Evolutionary conservation across 1,140 invertebrate genomes (phyloP).

Genomic region (Mamestra configurata): DNA sequence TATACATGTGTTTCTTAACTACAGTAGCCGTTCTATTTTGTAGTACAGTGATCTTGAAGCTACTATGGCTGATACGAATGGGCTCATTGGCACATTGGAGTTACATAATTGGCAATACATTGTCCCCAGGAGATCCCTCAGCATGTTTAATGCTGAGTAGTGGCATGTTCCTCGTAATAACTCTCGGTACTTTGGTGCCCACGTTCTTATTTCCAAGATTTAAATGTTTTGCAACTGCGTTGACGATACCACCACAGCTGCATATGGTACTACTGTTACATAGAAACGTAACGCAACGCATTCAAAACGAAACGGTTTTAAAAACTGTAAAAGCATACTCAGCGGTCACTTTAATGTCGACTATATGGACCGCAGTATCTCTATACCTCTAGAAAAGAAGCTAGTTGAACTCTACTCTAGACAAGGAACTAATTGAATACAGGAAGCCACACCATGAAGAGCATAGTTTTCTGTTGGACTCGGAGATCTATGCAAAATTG

Average conservation of each 20-base stretch:
- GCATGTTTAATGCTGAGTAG: constrained; percentile 53
- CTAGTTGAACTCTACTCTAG: not conserved
- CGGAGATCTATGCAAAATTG: too few species aligned
- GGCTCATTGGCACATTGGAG: constrained; percentile 69
- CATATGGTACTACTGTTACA: constrained; percentile 65
- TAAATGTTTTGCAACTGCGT: constrained; percentile 59
- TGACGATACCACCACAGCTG: constrained; percentile 66
- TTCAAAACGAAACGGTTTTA: constrained; percentile 58
- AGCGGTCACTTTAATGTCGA: constrained; percentile 56
- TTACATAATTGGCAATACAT: constrained; percentile 59
- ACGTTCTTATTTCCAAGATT: constrained; percentile 60
- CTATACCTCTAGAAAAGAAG: too few species aligned
- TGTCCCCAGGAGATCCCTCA: constrained; percentile 56
- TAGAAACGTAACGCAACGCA: constrained; percentile 52
- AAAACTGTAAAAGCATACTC: constrained; percentile 57
- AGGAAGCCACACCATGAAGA: too few species aligned
- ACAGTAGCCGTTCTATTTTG: constrained; percentile 45
- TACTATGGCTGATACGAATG: constrained; percentile 64
- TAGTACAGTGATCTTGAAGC: constrained; percentile 55
- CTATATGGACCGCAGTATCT: constrained; percentile 57
- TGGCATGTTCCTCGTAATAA: constrained; percentile 58
- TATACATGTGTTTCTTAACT: constrained; percentile 53
- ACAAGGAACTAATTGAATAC: not conserved
- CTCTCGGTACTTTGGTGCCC: constrained; percentile 61
- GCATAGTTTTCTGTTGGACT: too few species aligned